A percentile compares a stretch with the other conserved stretches of the same genome.
phyloP scores from a whole-genome alignment of 2,888 invertebrate genomes.

The Erebia epiphron region DNA sequence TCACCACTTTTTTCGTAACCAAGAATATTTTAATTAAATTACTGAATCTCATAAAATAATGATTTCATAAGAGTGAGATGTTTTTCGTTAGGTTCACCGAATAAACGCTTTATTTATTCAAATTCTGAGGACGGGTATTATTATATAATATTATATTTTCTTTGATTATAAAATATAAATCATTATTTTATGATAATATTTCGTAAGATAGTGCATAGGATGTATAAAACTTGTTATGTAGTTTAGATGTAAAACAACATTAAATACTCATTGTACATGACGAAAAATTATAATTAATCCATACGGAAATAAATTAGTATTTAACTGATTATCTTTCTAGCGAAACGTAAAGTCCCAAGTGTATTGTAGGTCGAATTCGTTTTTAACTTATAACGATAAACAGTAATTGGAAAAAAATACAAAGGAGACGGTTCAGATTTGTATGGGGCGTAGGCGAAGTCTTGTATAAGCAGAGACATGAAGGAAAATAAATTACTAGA shows the following conservation, averaged over 20 bases:
- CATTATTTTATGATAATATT: constrained; percentile 28
- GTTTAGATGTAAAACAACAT: constrained; percentile 45
- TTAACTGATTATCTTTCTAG: neutral
- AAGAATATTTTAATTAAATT: neutral
- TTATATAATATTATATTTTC: constrained; percentile 16
- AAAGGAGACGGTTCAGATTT: no score
- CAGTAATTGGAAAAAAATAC: neutral
- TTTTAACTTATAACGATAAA: neutral
- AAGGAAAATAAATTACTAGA: no score
- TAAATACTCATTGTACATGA: constrained; percentile 32
- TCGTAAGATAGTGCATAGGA: constrained; percentile 30
- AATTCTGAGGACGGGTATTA: constrained; percentile 52
- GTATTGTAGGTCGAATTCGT: neutral
- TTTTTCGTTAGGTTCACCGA: neutral
- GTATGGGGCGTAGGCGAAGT: no score
- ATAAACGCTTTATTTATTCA: constrained; percentile 42
- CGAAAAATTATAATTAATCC: constrained; percentile 29
- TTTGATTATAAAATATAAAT: constrained; percentile 38
- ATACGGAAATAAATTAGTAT: constrained; percentile 23
- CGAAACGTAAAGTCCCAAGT: neutral
- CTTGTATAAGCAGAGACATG: no score
- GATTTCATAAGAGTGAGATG: neutral
- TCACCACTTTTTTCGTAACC: neutral
- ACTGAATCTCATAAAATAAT: neutral
- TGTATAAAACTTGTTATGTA: constrained; percentile 71